Conservation (phyloP, 2,888 invertebrate genomes). For the Aleiodes testaceus region DNA sequence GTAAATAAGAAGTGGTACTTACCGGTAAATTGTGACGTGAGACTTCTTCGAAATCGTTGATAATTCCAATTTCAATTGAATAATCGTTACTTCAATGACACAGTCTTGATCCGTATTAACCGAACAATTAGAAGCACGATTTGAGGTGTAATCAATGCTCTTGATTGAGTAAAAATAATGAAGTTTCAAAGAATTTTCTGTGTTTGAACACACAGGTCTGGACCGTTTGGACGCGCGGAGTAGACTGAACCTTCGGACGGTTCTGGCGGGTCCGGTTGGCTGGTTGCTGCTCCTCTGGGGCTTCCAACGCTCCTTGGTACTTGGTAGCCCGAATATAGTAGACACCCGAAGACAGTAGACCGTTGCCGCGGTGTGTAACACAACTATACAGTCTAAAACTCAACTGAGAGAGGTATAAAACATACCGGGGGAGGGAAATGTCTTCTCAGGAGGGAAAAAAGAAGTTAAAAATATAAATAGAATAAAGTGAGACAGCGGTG, state of each 20-base stretch:
- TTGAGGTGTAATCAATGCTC: not conserved
- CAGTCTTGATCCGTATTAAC: not conserved
- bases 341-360: conserved; percentile 71
- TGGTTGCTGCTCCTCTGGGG: conserved; percentile 56
- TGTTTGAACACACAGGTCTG: conserved; percentile 61
- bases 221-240: conserved; percentile 73
- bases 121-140: too few species aligned
- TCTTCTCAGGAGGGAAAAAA: conserved; percentile 39
- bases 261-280: conserved; percentile 48
- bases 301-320: conserved; percentile 61
- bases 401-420: conserved; percentile 31
- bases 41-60: not conserved
- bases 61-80: conserved; percentile 16
- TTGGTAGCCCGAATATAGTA: conserved; percentile 69
- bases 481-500: conserved; percentile 25
- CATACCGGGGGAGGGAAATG: conserved; percentile 36
- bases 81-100: not conserved
- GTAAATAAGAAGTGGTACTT: not conserved
- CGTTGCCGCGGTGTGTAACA: conserved; percentile 61
- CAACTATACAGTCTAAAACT: conserved; percentile 51
- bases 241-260: conserved; percentile 70
- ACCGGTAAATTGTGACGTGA: not conserved
- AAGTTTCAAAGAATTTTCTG: too few species aligned
- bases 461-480: conserved; percentile 9
- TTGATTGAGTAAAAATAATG: too few species aligned